Evolutionary conservation across 2,888 invertebrate species (phyloP).

Genomic region (Neelides folsomi): DNA sequence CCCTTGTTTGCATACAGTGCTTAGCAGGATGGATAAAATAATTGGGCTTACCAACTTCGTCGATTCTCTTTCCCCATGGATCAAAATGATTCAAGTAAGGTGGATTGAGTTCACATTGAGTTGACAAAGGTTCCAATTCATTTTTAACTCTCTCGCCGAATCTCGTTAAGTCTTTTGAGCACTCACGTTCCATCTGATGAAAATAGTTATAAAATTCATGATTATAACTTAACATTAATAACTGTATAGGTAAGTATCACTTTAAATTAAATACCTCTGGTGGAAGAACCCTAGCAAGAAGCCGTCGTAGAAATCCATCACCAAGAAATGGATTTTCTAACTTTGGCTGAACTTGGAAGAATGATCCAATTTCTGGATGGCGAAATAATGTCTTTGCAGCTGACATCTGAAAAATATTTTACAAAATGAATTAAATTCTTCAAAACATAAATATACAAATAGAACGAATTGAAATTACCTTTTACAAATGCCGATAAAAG

Average conservation of each 20-base stretch:
- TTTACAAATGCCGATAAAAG: too few relatives aligned
- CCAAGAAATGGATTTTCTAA: constrained; percentile 38
- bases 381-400: constrained; percentile 12
- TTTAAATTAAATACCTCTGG: constrained; percentile 25
- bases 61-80: constrained; percentile 44
- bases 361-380: constrained; percentile 35
- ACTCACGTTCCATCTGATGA: constrained; percentile 34
- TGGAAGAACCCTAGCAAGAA: constrained; percentile 37
- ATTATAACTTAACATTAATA: too few relatives aligned
- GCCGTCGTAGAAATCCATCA: constrained; percentile 37
- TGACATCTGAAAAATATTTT: too few relatives aligned
- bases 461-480: too few relatives aligned
- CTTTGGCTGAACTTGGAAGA: constrained; percentile 38
- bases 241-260: too few relatives aligned
- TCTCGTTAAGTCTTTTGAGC: constrained; percentile 38
- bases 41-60: constrained; percentile 37
- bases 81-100: constrained; percentile 41
- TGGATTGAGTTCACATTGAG: constrained; percentile 41
- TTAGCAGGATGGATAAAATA: too few relatives aligned
- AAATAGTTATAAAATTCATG: too few relatives aligned
- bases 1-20: too few relatives aligned
- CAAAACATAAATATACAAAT: too few relatives aligned
- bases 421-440: too few relatives aligned
- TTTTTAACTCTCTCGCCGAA: constrained; percentile 42
- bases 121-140: constrained; percentile 40